Evolutionary conservation across 2,888 invertebrate genomes (phyloP), one percentile per base, ranked within the genome.

Genomic region (Melanchra persicariae): DNA sequence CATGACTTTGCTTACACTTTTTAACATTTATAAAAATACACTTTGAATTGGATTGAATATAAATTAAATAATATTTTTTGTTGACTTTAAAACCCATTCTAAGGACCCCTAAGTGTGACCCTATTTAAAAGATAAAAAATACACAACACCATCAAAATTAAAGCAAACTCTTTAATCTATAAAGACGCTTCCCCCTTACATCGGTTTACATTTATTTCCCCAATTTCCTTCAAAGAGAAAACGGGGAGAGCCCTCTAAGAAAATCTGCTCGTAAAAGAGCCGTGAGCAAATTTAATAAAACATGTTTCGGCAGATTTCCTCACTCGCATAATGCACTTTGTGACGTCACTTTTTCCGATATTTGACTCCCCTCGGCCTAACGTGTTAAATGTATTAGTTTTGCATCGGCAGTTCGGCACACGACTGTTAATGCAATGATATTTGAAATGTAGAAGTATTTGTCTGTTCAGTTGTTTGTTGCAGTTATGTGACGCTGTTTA

Each of bases 321-420:
- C 70, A 74, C 59, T 79, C 65, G 74, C 77, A 69, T 86, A 86
- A 85, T 86, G 86, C 83, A 86, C 76, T 85, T 84, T 78, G 81
- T 74, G 79, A 81, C 75, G 79, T 79, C 77, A 79, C 80, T 74
- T 86, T 81, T 81, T 66, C 67, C 82, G 62, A 81, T 78, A 78
- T 71, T 78, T 84, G 77, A 45, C 59, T 75, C 88, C 89, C 89
- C 88, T 87, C 80, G 30, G 24, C 30, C 15, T 19, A 17, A 15
- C 34, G 72, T 91, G 89, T 88, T 92, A 92, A 92, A 91, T 92
- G 91, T 91, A 92, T 92, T 92, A 92, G 89, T 90, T 90, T 85
- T 88, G 88, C 89, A 89, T 89, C 87, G 87, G 83, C 84, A 88
- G 85, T 82, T 89, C 86, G 85, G 83, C 84, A 87, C 84, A 81